Evolutionary conservation across 92 coral and sea anemone genomes (phyloP), one percentile per base, ranked within the genome.

Genomic region (Parazoanthus darwini): DNA sequence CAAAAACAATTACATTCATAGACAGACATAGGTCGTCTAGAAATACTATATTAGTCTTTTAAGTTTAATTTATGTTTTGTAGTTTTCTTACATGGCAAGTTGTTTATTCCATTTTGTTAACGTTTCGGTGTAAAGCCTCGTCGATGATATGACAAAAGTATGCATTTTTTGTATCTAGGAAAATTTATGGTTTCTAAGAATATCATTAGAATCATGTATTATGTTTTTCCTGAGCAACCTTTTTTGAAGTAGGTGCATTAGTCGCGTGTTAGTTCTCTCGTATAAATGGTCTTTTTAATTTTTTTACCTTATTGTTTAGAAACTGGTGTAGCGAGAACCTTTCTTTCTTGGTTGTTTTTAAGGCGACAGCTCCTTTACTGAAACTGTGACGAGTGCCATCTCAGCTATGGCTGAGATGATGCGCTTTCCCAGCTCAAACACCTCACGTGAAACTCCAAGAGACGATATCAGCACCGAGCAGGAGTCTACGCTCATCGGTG

Each of bases 371-470:
- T 88, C 94, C 0, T 72, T 95, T n/a, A 91, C 94, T 6, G 94
- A 95, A 88, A 88, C 94, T 1, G 96, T 95, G 42, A 73, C 93
- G 46, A 81, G 90, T 54, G 98, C 96, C 5, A 88, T 95, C 80
- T 93, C 98, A 43, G 88, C 93, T 26, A 86, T 95, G 82, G 94
- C 94, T 8, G 96, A 90, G 81, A 68, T 95, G 5, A 89, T 95
- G 70, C 92, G 88, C 66, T 71, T 84, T 71, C 91, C 98, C 26
- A 93, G 93, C 11, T 82, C 92, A 58, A 88, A 89, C 88, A 33
- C 68, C 13, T 35, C 82, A 67, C 72, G 43, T 33, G 14, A 80
- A 22, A 82, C 54, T 65, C 75, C 85, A 29, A 80, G 16, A 76
- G 63, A 46, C 44, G 77, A 83, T 16, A n/a, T 29, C 63, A 33